Evolutionary conservation across 1,140 invertebrate species (phyloP).

Genomic region (Ladona fulva): DNA sequence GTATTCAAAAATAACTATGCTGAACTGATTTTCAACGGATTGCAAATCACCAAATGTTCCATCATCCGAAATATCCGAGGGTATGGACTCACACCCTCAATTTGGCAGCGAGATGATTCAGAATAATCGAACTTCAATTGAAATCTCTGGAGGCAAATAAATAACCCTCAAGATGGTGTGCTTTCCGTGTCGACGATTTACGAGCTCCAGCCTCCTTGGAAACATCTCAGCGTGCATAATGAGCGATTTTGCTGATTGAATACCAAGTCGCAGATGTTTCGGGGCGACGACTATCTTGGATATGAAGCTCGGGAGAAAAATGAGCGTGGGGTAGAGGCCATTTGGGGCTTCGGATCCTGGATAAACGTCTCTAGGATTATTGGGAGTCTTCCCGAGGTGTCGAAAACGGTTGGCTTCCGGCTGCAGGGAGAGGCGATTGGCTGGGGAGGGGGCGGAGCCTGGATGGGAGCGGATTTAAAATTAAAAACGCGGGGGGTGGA

Average conservation of each 20-base stretch:
- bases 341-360: not conserved
- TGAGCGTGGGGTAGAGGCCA: not conserved
- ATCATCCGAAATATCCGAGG: too few relatives aligned
- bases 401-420: not conserved
- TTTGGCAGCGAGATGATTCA: too few relatives aligned
- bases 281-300: not conserved
- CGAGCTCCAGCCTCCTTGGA: too few relatives aligned
- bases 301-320: not conserved
- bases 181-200: too few relatives aligned
- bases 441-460: not conserved
- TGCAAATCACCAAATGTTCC: too few relatives aligned
- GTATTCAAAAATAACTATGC: too few relatives aligned
- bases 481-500: not conserved
- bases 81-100: too few relatives aligned
- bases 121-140: too few relatives aligned
- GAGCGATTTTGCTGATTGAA: not conserved
- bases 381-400: not conserved
- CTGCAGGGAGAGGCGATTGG: not conserved
- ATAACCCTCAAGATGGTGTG: too few relatives aligned
- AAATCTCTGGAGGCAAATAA: too few relatives aligned
- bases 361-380: not conserved
- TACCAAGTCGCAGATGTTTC: not conserved
- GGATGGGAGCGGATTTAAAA: not conserved
- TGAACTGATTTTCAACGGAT: too few relatives aligned
- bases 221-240: not conserved